phyloP scores from a whole-genome alignment of 1,140 invertebrate species.

The Drosophila lini region DNA sequence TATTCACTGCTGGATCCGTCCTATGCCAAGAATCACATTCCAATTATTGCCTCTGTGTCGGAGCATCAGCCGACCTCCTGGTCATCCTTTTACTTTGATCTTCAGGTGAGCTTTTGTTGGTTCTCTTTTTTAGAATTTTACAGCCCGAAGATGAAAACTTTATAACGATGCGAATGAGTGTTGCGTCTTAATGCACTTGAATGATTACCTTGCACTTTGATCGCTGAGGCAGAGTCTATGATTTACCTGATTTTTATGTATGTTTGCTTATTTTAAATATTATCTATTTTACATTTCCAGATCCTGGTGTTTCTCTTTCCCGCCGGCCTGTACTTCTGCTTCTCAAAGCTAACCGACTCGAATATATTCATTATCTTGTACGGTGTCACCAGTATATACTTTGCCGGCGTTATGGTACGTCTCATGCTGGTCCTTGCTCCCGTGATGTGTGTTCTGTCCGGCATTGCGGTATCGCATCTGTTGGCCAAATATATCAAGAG shows the following conservation, averaged over 20 bases:
- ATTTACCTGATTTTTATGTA: too few species aligned
- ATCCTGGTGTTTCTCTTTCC: conserved; percentile 98
- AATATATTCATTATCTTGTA: conserved; percentile 99
- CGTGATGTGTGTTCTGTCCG: conserved; percentile 98
- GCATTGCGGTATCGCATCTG: conserved; percentile 96
- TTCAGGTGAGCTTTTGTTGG: conserved; percentile 86
- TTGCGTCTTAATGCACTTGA: conserved; percentile 77
- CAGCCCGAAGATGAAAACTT: conserved; percentile 52
- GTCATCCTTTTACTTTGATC: conserved; percentile 99
- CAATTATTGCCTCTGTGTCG: conserved; percentile 99
- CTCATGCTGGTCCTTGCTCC: conserved; percentile 98
- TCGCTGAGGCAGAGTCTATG: conserved; percentile 68
- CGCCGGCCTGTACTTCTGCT: conserved; percentile 98
- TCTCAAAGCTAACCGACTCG: conserved; percentile 95
- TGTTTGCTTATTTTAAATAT: not conserved
- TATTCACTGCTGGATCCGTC: conserved; percentile 98
- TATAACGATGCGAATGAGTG: conserved; percentile 66
- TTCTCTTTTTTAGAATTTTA: not conserved
- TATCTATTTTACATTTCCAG: conserved; percentile 68
- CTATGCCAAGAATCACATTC: conserved; percentile 99
- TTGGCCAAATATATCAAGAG: conserved; percentile 96
- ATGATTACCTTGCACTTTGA: conserved; percentile 84
- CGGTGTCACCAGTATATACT: conserved; percentile 98
- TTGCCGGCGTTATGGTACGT: conserved; percentile 99
- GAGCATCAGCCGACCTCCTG: conserved; percentile 99